Evolutionary conservation across 2,888 invertebrate genomes (phyloP).

Genomic region (Chaitophorus viminalis): DNA sequence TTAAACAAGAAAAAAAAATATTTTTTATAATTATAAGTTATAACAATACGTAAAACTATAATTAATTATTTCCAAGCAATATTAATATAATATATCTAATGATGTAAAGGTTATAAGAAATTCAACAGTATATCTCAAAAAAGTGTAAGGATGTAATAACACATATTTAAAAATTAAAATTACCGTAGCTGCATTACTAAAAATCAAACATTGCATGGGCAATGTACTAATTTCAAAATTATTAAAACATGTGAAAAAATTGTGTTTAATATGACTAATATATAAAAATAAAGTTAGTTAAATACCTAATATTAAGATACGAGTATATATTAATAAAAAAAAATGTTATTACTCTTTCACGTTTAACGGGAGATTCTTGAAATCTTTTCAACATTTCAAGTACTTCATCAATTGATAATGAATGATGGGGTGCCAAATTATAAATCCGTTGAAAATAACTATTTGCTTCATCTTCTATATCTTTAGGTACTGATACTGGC

Average conservation of each 20-base stretch:
- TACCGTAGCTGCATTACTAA: too few species aligned
- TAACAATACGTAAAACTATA: too few species aligned
- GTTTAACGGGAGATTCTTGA: slow-evolving; percentile 87
- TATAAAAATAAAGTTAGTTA: background rate
- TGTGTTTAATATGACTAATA: too few species aligned
- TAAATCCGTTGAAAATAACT: slow-evolving; percentile 98
- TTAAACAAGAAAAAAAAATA: background rate
- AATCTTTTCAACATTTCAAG: slow-evolving; percentile 95
- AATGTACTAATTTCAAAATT: background rate
- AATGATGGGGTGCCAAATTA: slow-evolving; percentile 95
- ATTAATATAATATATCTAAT: too few species aligned
- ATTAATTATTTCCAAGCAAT: too few species aligned
- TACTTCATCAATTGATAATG: slow-evolving; percentile 93
- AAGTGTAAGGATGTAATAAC: too few species aligned
- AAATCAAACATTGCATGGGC: too few species aligned
- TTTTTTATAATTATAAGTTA: too few species aligned
- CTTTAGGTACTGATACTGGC: slow-evolving; percentile 85
- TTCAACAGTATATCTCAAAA: too few species aligned
- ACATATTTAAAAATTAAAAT: too few species aligned
- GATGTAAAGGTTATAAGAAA: too few species aligned
- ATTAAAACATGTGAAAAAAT: background rate
- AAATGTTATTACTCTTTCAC: slow-evolving; percentile 74
- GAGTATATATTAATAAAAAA: background rate
- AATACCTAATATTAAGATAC: background rate
- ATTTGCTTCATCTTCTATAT: slow-evolving; percentile 98